phyloP scores from a whole-genome alignment of 2,113 vertebrate genomes.

The Cyanocitta stelleri region DNA sequence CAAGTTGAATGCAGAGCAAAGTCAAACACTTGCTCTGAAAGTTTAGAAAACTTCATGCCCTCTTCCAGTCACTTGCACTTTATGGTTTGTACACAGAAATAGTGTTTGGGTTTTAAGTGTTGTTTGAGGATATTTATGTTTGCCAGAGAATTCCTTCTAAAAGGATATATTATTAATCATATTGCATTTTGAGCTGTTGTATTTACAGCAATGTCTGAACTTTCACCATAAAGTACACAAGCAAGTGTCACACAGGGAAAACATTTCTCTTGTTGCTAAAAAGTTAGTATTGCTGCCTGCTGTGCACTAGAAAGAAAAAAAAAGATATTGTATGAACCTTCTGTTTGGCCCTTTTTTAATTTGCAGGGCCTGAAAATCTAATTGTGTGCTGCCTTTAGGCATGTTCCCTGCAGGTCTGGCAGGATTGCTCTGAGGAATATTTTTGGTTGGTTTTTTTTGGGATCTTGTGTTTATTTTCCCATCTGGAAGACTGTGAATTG shows the following conservation, averaged over 20 bases:
- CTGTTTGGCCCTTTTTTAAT: not conserved
- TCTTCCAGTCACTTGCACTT: not conserved
- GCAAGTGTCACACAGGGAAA: not conserved
- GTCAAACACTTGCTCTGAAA: too few species aligned
- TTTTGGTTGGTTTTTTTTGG: not conserved
- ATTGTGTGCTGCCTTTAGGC: not conserved
- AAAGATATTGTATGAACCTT: not conserved
- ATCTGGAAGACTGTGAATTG: not conserved
- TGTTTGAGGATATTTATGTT: not conserved
- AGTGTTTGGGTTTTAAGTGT: not conserved
- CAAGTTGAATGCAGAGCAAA: accelerated
- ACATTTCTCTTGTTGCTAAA: not conserved
- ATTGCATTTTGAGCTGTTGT: not conserved
- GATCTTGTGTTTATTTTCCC: not conserved
- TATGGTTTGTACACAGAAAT: not conserved
- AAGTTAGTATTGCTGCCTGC: not conserved
- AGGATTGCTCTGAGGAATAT: not conserved
- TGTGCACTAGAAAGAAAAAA: not conserved
- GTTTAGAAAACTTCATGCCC: not conserved
- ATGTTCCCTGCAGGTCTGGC: not conserved
- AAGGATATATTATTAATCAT: not conserved
- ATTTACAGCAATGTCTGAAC: not conserved
- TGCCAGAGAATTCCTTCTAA: not conserved
- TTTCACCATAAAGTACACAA: not conserved
- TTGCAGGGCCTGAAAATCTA: not conserved